phyloP scores from a whole-genome alignment of 1,140 invertebrate species.

The Phthorimaea operculella region DNA sequence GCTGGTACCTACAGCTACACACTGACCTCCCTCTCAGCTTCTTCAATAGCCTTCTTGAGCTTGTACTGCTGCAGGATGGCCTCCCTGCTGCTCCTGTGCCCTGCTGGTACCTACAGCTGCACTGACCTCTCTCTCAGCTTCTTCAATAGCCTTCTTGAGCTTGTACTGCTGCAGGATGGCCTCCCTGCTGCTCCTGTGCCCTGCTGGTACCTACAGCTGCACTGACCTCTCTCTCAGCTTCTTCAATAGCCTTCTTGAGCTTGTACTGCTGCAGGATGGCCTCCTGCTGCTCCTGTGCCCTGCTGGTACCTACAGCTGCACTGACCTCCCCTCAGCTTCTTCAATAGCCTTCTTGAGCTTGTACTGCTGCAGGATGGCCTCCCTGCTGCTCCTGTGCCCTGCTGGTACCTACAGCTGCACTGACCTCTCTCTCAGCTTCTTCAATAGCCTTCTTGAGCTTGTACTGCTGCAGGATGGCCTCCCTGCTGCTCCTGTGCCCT shows the following conservation, averaged over 20 bases:
- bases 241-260: slow-evolving; percentile 93
- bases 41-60: slow-evolving; percentile 93
- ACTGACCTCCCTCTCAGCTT: slow-evolving; percentile 84
- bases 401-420: too few species aligned
- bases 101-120: too few species aligned
- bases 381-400: too few species aligned
- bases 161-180: slow-evolving; percentile 92
- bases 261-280: slow-evolving; percentile 94
- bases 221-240: slow-evolving; percentile 86
- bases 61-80: slow-evolving; percentile 94
- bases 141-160: slow-evolving; percentile 79
- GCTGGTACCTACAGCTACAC: not conserved
- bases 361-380: slow-evolving; percentile 90
- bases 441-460: slow-evolving; percentile 94
- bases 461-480: slow-evolving; percentile 93
- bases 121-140: slow-evolving; percentile 66
- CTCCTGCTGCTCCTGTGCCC: too few species aligned
- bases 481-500: too few species aligned
- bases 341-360: slow-evolving; percentile 82
- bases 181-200: slow-evolving; percentile 51
- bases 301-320: too few species aligned
- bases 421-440: slow-evolving; percentile 89
- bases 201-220: not conserved
- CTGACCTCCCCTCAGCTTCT: too few species aligned
- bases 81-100: slow-evolving; percentile 71